phyloP scores from a whole-genome alignment of 2,113 vertebrate species.

The Ailurus styani region DNA sequence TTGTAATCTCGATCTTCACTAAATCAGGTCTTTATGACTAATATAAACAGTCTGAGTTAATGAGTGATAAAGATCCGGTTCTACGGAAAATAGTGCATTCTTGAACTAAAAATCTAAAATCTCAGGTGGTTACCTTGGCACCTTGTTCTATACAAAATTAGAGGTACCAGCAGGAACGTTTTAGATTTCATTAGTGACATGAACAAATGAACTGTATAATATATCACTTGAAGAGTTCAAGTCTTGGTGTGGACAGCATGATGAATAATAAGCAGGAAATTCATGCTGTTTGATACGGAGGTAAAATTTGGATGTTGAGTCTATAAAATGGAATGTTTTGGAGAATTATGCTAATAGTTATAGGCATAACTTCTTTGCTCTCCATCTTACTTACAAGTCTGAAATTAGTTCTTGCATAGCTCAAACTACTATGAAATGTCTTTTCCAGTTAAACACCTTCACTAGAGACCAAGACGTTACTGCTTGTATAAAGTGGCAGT shows the following conservation, averaged over 20 bases:
- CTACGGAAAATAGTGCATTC: background rate
- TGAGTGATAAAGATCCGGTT: constrained; percentile 24
- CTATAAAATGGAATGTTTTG: background rate
- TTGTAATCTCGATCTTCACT: background rate
- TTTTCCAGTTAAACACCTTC: background rate
- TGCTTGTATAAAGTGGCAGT: background rate
- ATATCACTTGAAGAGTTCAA: constrained; percentile 6
- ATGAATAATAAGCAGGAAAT: background rate
- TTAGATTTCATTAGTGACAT: background rate
- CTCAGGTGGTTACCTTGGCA: constrained; percentile 37
- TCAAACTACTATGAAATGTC: background rate
- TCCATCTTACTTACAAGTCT: background rate
- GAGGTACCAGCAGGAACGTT: constrained; percentile 31
- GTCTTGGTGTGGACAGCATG: background rate
- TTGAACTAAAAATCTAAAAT: background rate
- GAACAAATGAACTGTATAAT: constrained; percentile 10
- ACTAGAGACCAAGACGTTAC: background rate
- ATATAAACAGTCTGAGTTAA: constrained; percentile 33
- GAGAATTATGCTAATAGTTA: background rate
- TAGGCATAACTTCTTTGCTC: background rate
- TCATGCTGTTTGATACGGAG: background rate
- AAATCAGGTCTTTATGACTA: background rate
- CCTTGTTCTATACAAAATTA: background rate
- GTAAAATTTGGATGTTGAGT: background rate
- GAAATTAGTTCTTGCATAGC: background rate